Evolutionary conservation across 2,797 vertebrate genomes (phyloP).

Genomic region (Falco biarmicus): DNA sequence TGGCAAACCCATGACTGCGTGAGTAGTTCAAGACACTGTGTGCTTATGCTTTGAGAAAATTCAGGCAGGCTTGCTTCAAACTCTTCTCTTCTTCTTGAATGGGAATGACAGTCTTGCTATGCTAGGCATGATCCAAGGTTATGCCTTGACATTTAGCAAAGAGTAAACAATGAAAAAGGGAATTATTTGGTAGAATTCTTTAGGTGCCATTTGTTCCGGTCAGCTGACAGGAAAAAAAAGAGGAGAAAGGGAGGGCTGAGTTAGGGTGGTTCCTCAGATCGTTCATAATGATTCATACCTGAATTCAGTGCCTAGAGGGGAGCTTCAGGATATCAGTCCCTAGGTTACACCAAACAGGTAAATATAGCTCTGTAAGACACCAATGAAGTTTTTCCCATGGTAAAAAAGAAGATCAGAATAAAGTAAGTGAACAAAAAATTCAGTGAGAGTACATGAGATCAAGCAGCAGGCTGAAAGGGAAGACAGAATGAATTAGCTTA

Average conservation of each 20-base stretch:
- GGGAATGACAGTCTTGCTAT: background rate
- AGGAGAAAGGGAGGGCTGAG: background rate
- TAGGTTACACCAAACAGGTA: background rate
- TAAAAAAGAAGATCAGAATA: background rate
- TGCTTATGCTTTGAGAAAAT: background rate
- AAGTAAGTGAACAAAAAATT: background rate
- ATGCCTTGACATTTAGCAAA: background rate
- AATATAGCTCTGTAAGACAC: background rate
- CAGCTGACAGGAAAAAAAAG: background rate
- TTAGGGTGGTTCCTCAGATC: background rate
- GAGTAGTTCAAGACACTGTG: background rate
- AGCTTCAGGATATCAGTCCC: background rate
- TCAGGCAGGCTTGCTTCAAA: background rate
- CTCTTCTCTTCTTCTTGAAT: background rate
- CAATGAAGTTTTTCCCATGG: background rate
- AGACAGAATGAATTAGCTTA: background rate
- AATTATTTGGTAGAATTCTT: background rate
- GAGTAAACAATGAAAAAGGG: background rate
- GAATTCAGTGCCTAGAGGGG: background rate
- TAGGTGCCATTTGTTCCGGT: background rate
- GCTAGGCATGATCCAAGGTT: background rate
- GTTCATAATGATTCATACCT: background rate
- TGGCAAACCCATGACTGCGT: background rate
- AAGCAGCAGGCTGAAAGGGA: background rate
- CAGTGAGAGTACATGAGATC: background rate